Evolutionary conservation across 2,113 vertebrate species (phyloP).

Genomic region (Hippoglossus stenolepis): DNA sequence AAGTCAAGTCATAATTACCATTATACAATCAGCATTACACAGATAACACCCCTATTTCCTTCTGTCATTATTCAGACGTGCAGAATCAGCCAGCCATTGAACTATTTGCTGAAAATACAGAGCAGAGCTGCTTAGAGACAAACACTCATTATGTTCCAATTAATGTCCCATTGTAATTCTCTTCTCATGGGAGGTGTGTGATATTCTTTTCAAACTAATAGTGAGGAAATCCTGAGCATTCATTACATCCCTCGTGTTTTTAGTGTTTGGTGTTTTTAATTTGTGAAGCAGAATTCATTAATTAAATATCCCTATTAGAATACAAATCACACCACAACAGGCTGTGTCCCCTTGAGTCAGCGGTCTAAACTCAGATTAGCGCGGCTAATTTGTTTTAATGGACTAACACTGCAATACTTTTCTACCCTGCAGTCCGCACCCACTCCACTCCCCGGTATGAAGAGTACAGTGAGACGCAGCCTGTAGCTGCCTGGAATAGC

Average conservation of each 20-base stretch:
- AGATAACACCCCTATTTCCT: slow-evolving; percentile 67
- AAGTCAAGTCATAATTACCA: slow-evolving; percentile 64
- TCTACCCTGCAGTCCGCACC: slow-evolving; percentile 15
- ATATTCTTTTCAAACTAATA: slow-evolving; percentile 53
- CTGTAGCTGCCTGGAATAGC: slow-evolving; percentile 65
- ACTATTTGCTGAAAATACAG: slow-evolving; percentile 54
- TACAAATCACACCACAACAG: slow-evolving; percentile 50
- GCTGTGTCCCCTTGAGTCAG: slow-evolving; percentile 57
- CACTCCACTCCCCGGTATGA: slow-evolving; percentile 18
- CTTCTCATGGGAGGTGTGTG: slow-evolving; percentile 61
- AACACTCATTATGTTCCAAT: slow-evolving; percentile 77
- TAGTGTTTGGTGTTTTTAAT: slow-evolving; percentile 60
- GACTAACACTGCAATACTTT: slow-evolving; percentile 48
- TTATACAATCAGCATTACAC: slow-evolving; percentile 65
- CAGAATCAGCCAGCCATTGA: slow-evolving; percentile 67
- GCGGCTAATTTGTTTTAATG: slow-evolving; percentile 64
- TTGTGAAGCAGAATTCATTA: slow-evolving; percentile 62
- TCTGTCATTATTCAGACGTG: slow-evolving; percentile 50
- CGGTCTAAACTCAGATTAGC: slow-evolving; percentile 52
- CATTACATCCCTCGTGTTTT: slow-evolving; percentile 65
- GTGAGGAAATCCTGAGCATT: slow-evolving; percentile 62
- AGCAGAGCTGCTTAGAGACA: slow-evolving; percentile 53
- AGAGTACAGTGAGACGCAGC: slow-evolving; percentile 37
- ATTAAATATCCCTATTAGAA: slow-evolving; percentile 64
- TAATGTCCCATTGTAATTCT: slow-evolving; percentile 73